These are phyloP conservation scores for Melanophora roralis DNA, from an alignment of 2,888 invertebrate genomes.

Conservation along the genomic window DNA sequence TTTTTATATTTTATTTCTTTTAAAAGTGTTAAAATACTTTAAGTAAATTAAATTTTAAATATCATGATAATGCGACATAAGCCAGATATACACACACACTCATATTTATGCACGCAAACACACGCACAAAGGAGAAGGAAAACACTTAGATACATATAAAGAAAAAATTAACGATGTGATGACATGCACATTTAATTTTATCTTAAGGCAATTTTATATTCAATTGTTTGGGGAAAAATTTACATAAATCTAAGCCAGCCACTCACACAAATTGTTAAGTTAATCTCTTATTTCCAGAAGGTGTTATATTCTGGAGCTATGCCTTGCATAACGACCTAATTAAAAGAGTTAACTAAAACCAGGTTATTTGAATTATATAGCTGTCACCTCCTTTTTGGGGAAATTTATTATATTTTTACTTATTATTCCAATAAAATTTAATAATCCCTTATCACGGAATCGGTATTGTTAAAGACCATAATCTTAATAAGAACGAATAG, in stretches of 20 bases:
- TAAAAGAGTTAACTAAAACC: too few relatives aligned
- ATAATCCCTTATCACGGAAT: too few relatives aligned
- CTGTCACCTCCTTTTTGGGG: too few relatives aligned
- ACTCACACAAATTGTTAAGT: not conserved
- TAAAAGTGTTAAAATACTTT: constrained; percentile 52
- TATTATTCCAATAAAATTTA: too few relatives aligned
- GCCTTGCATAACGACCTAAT: too few relatives aligned
- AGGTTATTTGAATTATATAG: too few relatives aligned
- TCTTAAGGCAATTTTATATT: constrained; percentile 44
- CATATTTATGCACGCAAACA: too few relatives aligned
- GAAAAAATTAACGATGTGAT: constrained; percentile 46
- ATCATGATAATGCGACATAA: constrained; percentile 36
- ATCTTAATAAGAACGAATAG: too few relatives aligned
- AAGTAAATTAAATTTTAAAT: constrained; percentile 58
- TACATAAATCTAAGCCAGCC: constrained; percentile 28
- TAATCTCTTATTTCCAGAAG: not conserved
- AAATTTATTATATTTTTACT: too few relatives aligned
- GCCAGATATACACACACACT: not conserved
- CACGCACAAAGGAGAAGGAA: not conserved
- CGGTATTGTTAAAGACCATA: too few relatives aligned
- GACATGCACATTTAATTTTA: constrained; percentile 54
- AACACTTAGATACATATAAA: not conserved
- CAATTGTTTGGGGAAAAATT: constrained; percentile 12
- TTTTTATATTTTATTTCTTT: not conserved
- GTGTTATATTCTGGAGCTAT: too few relatives aligned